phyloP scores from a whole-genome alignment of 2,113 vertebrate genomes.

The Euleptes europaea region DNA sequence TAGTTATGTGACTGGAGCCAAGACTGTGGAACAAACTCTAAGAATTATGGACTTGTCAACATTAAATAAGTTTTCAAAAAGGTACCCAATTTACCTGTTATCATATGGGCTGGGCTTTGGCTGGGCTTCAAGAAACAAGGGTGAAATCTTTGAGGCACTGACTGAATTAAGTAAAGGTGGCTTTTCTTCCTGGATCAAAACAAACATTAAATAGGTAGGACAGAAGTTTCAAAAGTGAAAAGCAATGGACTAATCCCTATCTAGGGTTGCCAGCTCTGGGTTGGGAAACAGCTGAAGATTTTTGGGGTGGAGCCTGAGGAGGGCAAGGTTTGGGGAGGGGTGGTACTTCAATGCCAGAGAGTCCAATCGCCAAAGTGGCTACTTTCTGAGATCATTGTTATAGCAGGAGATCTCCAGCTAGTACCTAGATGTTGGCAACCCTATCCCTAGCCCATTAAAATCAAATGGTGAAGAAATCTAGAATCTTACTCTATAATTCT shows the following conservation, averaged over 20 bases:
- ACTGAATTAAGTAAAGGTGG: slow-evolving; percentile 22
- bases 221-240: not conserved
- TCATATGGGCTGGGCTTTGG: not conserved
- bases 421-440: no score
- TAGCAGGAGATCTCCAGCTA: no score
- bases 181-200: slow-evolving; percentile 58
- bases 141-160: not conserved
- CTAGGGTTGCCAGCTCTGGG: no score
- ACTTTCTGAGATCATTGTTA: no score
- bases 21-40: not conserved
- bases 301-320: no score
- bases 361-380: no score
- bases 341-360: no score
- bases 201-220: slow-evolving; percentile 29
- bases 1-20: not conserved
- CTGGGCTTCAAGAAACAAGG: slow-evolving; percentile 15
- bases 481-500: not conserved
- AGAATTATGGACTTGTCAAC: not conserved
- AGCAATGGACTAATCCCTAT: not conserved
- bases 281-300: no score
- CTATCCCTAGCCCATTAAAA: not conserved
- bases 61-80: not conserved
- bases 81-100: slow-evolving; percentile 64
- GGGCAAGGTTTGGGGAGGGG: no score
- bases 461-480: slow-evolving; percentile 2